These are phyloP conservation scores for Lumbricus terrestris DNA, from an alignment of 2,888 invertebrate species.

Conservation along the genomic window DNA sequence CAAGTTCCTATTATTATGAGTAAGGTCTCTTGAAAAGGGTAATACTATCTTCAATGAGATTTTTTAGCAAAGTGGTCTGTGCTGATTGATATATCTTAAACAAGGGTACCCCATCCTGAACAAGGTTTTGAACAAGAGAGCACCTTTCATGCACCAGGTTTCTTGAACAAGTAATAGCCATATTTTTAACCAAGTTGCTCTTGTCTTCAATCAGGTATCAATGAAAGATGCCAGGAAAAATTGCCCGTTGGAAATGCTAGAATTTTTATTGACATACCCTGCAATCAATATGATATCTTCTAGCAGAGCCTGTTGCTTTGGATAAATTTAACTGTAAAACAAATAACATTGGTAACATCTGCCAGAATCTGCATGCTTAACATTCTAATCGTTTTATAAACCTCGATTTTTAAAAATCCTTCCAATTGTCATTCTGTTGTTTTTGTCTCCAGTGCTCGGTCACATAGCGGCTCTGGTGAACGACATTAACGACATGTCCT, in stretches of 20 bases:
- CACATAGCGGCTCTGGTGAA: constrained; percentile 37
- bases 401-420: not conserved
- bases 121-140: not conserved
- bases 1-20: not conserved
- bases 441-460: constrained; percentile 32
- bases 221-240: not conserved
- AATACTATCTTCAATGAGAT: not conserved
- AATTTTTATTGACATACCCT: not conserved
- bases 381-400: not conserved
- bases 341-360: not conserved
- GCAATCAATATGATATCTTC: no score
- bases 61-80: not conserved
- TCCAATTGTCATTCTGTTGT: not conserved
- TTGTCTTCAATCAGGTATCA: not conserved
- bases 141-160: not conserved
- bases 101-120: no score
- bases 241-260: not conserved
- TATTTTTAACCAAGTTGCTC: not conserved
- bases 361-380: not conserved
- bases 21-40: not conserved
- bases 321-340: not conserved
- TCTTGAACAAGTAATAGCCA: not conserved
- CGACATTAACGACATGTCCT: constrained; percentile 38
- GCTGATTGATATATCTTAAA: no score
- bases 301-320: not conserved